Percentiles rank a stretch among this genome's conserved stretches.
These are phyloP conservation scores for Apocrypta bakeri DNA, from an alignment of 1,140 invertebrate genomes.

Conservation along the genomic window DNA sequence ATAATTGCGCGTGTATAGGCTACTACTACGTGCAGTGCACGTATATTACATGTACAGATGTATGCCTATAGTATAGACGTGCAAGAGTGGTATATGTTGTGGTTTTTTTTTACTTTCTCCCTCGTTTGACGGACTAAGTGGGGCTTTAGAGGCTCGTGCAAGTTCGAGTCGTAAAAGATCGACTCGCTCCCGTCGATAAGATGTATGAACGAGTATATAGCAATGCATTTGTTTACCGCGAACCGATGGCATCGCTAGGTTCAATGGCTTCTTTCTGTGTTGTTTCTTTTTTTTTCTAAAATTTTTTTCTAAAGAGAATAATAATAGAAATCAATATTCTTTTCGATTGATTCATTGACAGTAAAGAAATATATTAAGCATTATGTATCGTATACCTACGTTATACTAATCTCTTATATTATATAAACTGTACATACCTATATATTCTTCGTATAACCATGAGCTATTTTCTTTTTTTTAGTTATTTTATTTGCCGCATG, in stretches of 20 bases:
- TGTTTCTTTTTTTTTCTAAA: neutral
- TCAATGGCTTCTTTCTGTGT: neutral
- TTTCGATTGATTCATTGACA: neutral
- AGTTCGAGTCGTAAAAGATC: neutral
- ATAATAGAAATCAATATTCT: no score
- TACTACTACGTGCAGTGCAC: no score
- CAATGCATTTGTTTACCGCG: neutral
- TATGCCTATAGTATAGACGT: neutral
- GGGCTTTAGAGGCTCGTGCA: neutral
- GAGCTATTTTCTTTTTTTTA: neutral
- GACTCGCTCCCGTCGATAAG: neutral
- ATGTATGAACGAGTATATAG: neutral
- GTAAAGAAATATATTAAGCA: neutral
- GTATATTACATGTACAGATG: no score
- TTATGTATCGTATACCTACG: no score
- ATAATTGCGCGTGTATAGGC: neutral
- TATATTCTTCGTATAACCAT: no score
- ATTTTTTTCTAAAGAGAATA: no score
- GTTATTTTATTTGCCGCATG: neutral
- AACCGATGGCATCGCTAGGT: no score
- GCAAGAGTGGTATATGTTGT: neutral
- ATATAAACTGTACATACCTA: no score
- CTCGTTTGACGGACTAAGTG: neutral
- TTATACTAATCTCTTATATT: no score
- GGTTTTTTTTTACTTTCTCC: conserved; percentile 12